Percentiles rank a stretch among this genome's conserved stretches.
Conservation (phyloP, 2,888 invertebrate genomes). For the Nematopogon swammerdamellus region DNA sequence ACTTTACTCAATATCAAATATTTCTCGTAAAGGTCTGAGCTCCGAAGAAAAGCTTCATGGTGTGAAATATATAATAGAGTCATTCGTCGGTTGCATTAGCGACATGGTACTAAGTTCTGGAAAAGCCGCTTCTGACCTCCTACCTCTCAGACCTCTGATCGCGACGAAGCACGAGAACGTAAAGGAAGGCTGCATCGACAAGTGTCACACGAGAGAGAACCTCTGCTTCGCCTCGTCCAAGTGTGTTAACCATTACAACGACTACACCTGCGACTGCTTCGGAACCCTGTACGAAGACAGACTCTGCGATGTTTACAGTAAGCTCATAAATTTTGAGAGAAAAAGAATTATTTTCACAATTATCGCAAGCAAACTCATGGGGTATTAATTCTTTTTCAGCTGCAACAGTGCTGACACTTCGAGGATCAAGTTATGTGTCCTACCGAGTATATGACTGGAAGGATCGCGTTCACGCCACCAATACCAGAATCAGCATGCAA, state of each 20-base stretch:
- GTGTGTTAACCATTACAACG: constrained; percentile 90
- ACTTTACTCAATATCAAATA: too few species aligned
- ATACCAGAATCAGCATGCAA: constrained; percentile 81
- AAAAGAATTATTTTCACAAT: too few species aligned
- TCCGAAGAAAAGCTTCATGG: constrained; percentile 86
- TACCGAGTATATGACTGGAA: constrained; percentile 93
- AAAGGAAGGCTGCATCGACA: constrained; percentile 83
- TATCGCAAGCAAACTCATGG: too few species aligned
- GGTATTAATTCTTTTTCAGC: constrained; percentile 65
- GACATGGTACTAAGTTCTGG: constrained; percentile 84
- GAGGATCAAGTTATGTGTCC: constrained; percentile 89
- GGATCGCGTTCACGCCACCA: constrained; percentile 84
- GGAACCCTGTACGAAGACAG: constrained; percentile 90
- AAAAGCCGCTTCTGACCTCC: constrained; percentile 77
- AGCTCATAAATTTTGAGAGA: constrained; percentile 34
- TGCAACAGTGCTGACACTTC: constrained; percentile 80
- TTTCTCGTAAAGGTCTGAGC: constrained; percentile 84
- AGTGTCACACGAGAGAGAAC: constrained; percentile 77
- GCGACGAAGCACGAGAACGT: constrained; percentile 89
- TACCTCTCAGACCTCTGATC: constrained; percentile 78
- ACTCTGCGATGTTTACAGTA: constrained; percentile 88
- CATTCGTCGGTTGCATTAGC: constrained; percentile 88
- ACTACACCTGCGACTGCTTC: constrained; percentile 89
- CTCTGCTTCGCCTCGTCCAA: constrained; percentile 83
- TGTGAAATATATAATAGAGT: constrained; percentile 89